Conservation (phyloP, 2,797 vertebrate species). For the Cyprinella venusta region DNA sequence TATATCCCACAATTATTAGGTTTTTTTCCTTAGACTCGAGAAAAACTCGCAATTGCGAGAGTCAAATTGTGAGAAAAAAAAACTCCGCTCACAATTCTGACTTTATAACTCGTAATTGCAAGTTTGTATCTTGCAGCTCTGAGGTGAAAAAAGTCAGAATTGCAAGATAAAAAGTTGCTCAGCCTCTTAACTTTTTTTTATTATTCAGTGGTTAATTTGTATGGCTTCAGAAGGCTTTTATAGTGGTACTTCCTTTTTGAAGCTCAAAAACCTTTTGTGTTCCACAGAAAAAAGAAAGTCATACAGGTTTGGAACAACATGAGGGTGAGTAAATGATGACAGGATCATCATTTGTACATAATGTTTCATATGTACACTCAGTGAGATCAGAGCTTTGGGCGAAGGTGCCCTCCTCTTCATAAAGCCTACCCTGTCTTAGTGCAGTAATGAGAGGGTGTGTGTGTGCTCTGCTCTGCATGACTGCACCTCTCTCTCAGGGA, state of each 20-base stretch:
- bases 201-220: not conserved
- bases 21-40: too few species aligned
- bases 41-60: too few species aligned
- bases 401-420: constrained; percentile 1
- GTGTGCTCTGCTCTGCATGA: constrained; percentile 30
- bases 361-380: constrained; percentile 5
- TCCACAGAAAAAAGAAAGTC: not conserved
- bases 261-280: not conserved
- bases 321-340: not conserved
- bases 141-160: not conserved
- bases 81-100: not conserved
- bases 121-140: not conserved
- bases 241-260: not conserved
- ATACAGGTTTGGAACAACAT: not conserved
- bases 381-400: constrained; percentile 23
- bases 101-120: not conserved
- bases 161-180: too few species aligned
- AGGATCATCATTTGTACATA: not conserved
- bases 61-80: too few species aligned
- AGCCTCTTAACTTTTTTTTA: not conserved
- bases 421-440: constrained; percentile 19
- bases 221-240: not conserved
- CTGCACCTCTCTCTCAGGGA: constrained; percentile 11
- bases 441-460: constrained; percentile 32
- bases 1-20: too few species aligned